Percentiles rank a stretch among this genome's conserved stretches.
These are phyloP conservation scores for Muntiacus muntjak DNA, from an alignment of 2,113 vertebrate species.

Conservation along the genomic window DNA sequence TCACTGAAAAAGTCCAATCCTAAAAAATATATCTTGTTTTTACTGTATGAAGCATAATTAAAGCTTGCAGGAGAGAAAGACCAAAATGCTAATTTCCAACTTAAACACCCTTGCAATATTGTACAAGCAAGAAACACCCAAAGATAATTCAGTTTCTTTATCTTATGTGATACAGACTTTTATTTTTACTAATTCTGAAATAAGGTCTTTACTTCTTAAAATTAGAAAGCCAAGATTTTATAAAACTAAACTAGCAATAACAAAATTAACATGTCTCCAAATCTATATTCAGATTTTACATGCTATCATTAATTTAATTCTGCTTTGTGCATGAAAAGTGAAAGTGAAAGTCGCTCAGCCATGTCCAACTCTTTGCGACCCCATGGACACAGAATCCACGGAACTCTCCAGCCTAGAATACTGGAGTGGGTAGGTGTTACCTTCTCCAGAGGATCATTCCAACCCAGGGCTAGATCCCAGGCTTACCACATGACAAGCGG, in stretches of 20 bases:
- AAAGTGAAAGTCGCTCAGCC: background rate
- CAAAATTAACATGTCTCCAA: background rate
- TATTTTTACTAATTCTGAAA: background rate
- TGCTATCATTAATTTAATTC: background rate
- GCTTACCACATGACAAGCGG: background rate
- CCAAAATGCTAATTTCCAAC: background rate
- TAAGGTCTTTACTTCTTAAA: background rate
- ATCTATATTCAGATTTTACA: background rate
- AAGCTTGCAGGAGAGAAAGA: background rate
- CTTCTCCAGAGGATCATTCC: background rate
- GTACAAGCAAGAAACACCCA: background rate
- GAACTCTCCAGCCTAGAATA: background rate
- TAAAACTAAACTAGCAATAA: background rate
- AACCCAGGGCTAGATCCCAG: background rate
- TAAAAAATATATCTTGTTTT: slow-evolving; percentile 15
- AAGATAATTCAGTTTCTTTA: background rate
- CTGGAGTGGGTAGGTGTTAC: background rate
- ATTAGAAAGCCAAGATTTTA: background rate
- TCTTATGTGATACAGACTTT: background rate
- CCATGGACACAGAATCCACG: background rate
- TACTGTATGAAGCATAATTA: background rate
- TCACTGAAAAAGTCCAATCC: background rate
- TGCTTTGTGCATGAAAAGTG: background rate
- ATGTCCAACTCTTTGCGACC: background rate
- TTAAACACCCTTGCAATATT: background rate